Conservation (phyloP, 2,113 vertebrate species). For the Oenanthe oenanthe region DNA sequence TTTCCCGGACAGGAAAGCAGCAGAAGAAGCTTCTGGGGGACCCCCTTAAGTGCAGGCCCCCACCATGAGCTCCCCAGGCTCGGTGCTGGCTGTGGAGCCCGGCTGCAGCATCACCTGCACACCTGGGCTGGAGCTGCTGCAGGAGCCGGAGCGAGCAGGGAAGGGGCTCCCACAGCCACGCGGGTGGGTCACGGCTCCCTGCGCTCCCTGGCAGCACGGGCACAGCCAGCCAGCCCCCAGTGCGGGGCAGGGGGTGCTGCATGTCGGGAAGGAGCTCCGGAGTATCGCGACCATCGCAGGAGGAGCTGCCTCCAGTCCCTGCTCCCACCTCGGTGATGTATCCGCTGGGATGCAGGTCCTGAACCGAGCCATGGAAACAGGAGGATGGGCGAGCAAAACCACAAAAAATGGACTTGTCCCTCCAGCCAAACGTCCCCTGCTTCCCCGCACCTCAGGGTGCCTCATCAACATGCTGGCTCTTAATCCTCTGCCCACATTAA, state of each 20-base stretch:
- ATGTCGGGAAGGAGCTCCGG: fast-evolving
- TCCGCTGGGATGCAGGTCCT: not conserved
- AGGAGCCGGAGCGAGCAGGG: fast-evolving
- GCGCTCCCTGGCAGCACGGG: not conserved
- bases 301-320: not conserved
- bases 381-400: not conserved
- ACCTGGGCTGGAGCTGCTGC: not conserved
- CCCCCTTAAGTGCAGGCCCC: not conserved
- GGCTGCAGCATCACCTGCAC: not conserved
- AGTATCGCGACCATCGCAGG: not conserved
- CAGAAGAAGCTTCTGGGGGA: not conserved
- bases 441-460: not conserved
- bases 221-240: not conserved
- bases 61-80: not conserved
- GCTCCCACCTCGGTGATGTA: not conserved
- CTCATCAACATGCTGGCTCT: not conserved
- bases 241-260: not conserved
- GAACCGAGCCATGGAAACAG: not conserved
- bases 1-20: not conserved
- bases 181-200: not conserved
- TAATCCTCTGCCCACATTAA: not conserved
- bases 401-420: not conserved
- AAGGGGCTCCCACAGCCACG: not conserved
- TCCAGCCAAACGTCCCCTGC: not conserved
- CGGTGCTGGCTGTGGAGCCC: not conserved